A percentile compares a stretch with the other conserved stretches of the same genome.
Conservation (phyloP, 2,797 vertebrate species). For the Acrossocheilus fasciatus region DNA sequence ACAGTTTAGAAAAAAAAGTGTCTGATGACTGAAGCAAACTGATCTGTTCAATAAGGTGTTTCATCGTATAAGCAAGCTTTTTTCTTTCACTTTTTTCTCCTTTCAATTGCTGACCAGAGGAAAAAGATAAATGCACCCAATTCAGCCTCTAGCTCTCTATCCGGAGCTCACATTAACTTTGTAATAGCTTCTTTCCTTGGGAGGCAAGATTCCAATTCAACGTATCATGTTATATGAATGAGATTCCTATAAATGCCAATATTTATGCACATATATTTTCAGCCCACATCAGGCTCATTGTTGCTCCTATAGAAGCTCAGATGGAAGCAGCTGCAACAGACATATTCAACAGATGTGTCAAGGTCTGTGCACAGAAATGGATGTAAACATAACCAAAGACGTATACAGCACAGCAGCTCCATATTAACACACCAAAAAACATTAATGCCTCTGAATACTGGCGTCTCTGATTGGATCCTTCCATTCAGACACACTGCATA, state of each 20-base stretch:
- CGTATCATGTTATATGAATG: constrained; percentile 83
- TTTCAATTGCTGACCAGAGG: constrained; percentile 81
- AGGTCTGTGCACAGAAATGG: constrained; percentile 36
- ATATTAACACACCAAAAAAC: constrained; percentile 28
- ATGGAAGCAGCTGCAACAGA: constrained; percentile 70
- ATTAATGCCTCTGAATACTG: constrained; percentile 36
- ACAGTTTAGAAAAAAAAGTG: constrained; percentile 37
- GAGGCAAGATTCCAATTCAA: constrained; percentile 80
- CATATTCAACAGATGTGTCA: constrained; percentile 55
- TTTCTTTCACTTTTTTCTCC: constrained; percentile 62
- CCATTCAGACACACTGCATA: neutral
- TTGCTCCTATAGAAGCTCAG: constrained; percentile 60
- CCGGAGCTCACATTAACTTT: constrained; percentile 81
- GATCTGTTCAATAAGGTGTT: constrained; percentile 66
- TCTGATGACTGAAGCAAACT: constrained; percentile 60
- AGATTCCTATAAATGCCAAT: constrained; percentile 82
- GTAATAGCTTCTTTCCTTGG: constrained; percentile 81
- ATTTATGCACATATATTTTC: constrained; percentile 86
- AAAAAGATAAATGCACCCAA: constrained; percentile 84
- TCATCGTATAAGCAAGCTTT: constrained; percentile 72
- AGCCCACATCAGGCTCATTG: constrained; percentile 62
- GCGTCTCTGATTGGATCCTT: constrained; percentile 5
- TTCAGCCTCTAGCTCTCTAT: constrained; percentile 75
- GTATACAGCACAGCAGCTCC: neutral
- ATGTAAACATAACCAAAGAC: constrained; percentile 43